phyloP scores from a whole-genome alignment of 2,797 vertebrate species.

The Propithecus perrieri region DNA sequence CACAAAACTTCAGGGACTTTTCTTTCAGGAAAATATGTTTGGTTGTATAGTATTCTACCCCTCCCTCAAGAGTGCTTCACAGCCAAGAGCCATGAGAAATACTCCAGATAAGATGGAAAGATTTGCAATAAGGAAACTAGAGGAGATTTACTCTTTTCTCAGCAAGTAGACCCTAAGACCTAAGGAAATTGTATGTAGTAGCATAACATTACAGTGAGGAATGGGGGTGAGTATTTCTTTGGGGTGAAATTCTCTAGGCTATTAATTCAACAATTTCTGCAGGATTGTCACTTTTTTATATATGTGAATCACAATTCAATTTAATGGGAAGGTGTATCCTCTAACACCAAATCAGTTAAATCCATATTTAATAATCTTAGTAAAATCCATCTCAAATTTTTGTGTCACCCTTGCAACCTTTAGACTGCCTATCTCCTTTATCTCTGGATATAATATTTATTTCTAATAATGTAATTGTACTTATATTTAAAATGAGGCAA shows the following conservation, averaged over 20 bases:
- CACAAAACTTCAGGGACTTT: constrained; percentile 23
- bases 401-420: not conserved
- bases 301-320: not conserved
- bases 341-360: constrained; percentile 5
- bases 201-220: not conserved
- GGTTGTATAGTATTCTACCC: not conserved
- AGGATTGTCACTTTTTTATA: not conserved
- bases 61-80: not conserved
- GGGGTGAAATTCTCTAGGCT: not conserved
- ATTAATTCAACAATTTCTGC: not conserved
- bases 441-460: not conserved
- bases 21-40: constrained; percentile 48
- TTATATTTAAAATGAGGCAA: constrained; percentile 53
- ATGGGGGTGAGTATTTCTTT: not conserved
- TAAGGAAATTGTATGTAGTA: not conserved
- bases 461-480: not conserved
- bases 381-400: constrained; percentile 6
- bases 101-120: not conserved
- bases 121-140: not conserved
- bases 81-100: not conserved
- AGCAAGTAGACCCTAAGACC: not conserved
- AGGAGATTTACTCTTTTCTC: not conserved
- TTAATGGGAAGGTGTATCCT: not conserved
- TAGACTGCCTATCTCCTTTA: not conserved
- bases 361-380: not conserved